Conservation (phyloP, 2,797 vertebrate species). For the Anas bernieri region DNA sequence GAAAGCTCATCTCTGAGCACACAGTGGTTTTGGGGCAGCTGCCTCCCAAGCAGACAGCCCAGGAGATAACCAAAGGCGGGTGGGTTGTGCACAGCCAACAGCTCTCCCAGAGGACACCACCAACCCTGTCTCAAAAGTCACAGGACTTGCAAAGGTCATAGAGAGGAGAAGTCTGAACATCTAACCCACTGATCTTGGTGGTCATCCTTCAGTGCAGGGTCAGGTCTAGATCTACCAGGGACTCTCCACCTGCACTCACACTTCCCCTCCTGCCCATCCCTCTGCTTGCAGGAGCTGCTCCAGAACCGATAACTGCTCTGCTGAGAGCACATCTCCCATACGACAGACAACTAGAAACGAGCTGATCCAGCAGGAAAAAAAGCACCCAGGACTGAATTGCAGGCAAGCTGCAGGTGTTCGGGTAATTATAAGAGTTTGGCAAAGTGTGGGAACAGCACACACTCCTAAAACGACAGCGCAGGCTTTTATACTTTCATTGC, state of each 20-base stretch:
- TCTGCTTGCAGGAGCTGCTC: not conserved
- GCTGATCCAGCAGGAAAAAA: not conserved
- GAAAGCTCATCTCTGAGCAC: not conserved
- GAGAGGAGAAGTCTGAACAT: not conserved
- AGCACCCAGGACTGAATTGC: not conserved
- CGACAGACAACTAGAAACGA: constrained; percentile 5
- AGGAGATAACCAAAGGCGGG: accelerated
- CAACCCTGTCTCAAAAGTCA: not conserved
- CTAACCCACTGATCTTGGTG: not conserved
- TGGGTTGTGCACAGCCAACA: not conserved
- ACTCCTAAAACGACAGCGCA: not conserved
- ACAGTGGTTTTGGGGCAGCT: not conserved
- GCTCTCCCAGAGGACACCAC: not conserved
- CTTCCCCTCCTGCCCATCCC: not conserved
- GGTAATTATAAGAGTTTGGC: constrained; percentile 24
- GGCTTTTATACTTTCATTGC: not conserved
- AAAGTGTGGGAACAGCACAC: not conserved
- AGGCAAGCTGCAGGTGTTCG: constrained; percentile 34
- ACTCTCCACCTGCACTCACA: not conserved
- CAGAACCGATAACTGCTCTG: not conserved
- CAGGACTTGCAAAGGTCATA: not conserved
- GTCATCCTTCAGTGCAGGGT: not conserved
- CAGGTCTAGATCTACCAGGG: not conserved
- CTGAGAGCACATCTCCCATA: not conserved
- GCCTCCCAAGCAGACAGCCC: not conserved